Evolutionary conservation across 2,888 invertebrate genomes (phyloP).

Genomic region (Drosophila borborema): DNA sequence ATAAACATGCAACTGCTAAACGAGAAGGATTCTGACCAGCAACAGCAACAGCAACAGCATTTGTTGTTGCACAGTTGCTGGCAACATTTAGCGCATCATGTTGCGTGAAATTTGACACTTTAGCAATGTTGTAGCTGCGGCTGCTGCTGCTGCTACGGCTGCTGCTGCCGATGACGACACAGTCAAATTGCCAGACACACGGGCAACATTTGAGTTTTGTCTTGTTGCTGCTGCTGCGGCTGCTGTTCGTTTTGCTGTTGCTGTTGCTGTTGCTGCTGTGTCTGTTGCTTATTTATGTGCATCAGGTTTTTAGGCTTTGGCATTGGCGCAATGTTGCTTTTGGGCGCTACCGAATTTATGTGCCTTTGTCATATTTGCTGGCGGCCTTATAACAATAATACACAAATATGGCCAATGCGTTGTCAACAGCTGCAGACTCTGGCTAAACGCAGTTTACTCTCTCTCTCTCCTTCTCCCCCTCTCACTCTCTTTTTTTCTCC

Average conservation of each 20-base stretch:
- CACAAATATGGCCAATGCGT: slow-evolving; percentile 78
- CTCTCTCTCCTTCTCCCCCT: neutral
- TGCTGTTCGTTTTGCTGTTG: slow-evolving; percentile 24
- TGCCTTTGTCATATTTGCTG: slow-evolving; percentile 78
- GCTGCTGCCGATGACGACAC: slow-evolving; percentile 54
- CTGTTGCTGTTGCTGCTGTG: slow-evolving; percentile 37
- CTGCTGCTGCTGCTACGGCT: slow-evolving; percentile 16
- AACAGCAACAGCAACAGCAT: slow-evolving; percentile 31
- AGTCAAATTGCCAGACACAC: slow-evolving; percentile 65
- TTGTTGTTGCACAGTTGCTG: slow-evolving; percentile 68
- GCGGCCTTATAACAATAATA: slow-evolving; percentile 71
- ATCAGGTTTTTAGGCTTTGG: slow-evolving; percentile 28
- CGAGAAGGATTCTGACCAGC: slow-evolving; percentile 41
- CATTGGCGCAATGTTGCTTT: slow-evolving; percentile 19
- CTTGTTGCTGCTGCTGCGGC: slow-evolving; percentile 33
- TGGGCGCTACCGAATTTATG: slow-evolving; percentile 76
- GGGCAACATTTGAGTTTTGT: slow-evolving; percentile 63
- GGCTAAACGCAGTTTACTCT: slow-evolving; percentile 31
- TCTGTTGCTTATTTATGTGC: slow-evolving; percentile 58
- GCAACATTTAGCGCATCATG: slow-evolving; percentile 81
- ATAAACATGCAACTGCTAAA: slow-evolving; percentile 80
- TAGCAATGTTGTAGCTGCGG: slow-evolving; percentile 52
- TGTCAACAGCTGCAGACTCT: slow-evolving; percentile 60
- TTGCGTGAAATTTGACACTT: slow-evolving; percentile 82
- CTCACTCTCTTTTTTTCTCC: neutral